Evolutionary conservation across 1,140 invertebrate species (phyloP), one percentile per base, ranked within the genome.

Genomic region (Aphelinus atriplicis): DNA sequence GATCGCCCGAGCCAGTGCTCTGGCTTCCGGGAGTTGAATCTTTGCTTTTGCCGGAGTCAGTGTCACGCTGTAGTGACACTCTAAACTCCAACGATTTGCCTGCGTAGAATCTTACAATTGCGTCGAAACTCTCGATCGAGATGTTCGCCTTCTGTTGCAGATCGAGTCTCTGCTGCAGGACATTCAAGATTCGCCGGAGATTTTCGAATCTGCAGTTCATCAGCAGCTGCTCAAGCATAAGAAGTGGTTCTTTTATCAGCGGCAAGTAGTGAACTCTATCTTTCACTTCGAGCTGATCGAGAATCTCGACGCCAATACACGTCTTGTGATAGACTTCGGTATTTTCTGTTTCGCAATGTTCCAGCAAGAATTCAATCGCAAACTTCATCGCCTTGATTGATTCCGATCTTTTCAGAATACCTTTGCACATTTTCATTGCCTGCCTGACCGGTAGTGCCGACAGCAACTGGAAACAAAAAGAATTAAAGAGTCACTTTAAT

Each of bases 121-220:
- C 85, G 81, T 95, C 93, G 1, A 94, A 90, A 80, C 87, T 88
- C 84, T 91, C 81, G 71, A 89, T 78, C 73, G 89, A 85, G 81
- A 83, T 80, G 78, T 81, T 77, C 1, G 7, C 77, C 78, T 82
- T 78, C 7, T 77, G 50, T 6, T 63, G 60, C 71, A 60, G 46
- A 82, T 70, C 55, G 69, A 72, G 0, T 80, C 76, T 3, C 51
- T 75, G 56, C 48, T 77, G 65, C 1, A 89, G 78, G 3, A 80
- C 77, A 6, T 82, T 81, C 42, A 92, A 62, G 4, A 94, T 90
- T 53, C 88, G 89, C 1, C 89, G 85, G 4, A 94, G 82, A 74
- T 89, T 88, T 79, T 94, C 92, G 58, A 94, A 88, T 82, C 92
- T 92, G 1, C 90, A 91, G 79, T 94, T 94, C 93, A 95, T 94